Evolutionary conservation across 1,140 invertebrate genomes (phyloP), one percentile per base, ranked within the genome.

Genomic region (Lasioglossum albipes): DNA sequence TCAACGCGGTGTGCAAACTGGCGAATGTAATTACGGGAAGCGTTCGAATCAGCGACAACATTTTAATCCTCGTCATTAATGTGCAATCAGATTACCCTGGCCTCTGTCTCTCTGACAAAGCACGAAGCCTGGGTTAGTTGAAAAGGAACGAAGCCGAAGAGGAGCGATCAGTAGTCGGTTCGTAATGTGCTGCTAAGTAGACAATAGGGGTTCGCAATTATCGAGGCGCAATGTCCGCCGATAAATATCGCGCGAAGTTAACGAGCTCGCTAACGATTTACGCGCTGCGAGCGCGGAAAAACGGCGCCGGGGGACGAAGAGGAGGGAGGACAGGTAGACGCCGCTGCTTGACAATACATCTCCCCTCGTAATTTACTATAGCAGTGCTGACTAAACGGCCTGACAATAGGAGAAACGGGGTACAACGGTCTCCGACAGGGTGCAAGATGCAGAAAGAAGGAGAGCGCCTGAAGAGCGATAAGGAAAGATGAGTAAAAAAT

Each of bases 201-300:
- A 79, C 70, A 79, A 79, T 59, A 41, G 71, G 70, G 7, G 36
- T 74, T 79, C 70, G 52, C 13, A 52, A 74, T 74, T 79, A 67
- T 66, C 71, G 41, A 31, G 18, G 7, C 22, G 3, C 69, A 18
- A 64, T 41, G 36, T 49, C 61, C 18, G 18, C 66, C 77, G 70
- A 79, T 79, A 79, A 79, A 79, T 79, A 79, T 79, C 77, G 69
- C 16, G 16, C 22, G 18, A 41, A 59, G 77, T 79, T 74, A 79
- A 79, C 77, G 77, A 79, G 77, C 70, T 67, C 62, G 77, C 69
- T 79, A 79, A 79, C 70, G 61, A 79, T 79, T 79, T 66, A 79
- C 76, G 69, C 76, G 69, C 77, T 27, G 77, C 70, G 70, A 79
- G 73, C 61, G 73, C 36, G 77, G 45, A 79, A 74, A 79, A 79